Percentiles rank a stretch among this genome's conserved stretches.
Evolutionary conservation across 1,140 invertebrate genomes (phyloP).

Genomic region (Solenopsis fugax): DNA sequence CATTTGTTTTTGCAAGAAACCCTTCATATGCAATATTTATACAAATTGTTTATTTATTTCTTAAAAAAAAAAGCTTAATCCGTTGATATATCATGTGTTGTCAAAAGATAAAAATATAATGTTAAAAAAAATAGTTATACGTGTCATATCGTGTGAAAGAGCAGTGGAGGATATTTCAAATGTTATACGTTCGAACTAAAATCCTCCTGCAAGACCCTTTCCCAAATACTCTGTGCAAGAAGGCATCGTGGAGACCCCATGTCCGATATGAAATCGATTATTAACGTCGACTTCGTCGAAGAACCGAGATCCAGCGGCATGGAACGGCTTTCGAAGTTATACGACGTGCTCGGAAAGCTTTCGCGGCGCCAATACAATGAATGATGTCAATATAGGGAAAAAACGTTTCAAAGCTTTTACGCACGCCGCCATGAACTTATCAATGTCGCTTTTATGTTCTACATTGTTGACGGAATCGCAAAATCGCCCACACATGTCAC

Average conservation of each 20-base stretch:
- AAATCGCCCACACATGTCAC: constrained; percentile 53
- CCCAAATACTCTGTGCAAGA: background rate
- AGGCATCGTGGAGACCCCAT: background rate
- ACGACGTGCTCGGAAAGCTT: constrained; percentile 69
- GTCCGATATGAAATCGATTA: constrained; percentile 56
- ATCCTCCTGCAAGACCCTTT: constrained; percentile 1
- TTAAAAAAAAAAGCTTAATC: background rate
- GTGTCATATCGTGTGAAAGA: background rate
- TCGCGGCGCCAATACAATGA: constrained; percentile 64
- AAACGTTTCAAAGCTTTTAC: constrained; percentile 69
- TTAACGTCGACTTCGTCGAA: constrained; percentile 40
- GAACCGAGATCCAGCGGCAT: constrained; percentile 41
- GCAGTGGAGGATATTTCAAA: constrained; percentile 1
- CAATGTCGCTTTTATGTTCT: constrained; percentile 58
- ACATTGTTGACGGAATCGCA: constrained; percentile 58
- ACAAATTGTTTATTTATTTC: background rate
- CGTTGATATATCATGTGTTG: background rate
- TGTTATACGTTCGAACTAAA: constrained; percentile 27
- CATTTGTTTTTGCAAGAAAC: too few species aligned
- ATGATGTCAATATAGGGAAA: constrained; percentile 70
- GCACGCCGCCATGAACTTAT: constrained; percentile 55
- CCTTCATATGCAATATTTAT: background rate
- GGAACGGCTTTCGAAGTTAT: constrained; percentile 62
- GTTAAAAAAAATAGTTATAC: constrained; percentile 5
- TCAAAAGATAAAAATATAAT: constrained; percentile 11